phyloP scores from a whole-genome alignment of 1,140 invertebrate genomes.

The Pachyrhynchus sulphureomaculatus region DNA sequence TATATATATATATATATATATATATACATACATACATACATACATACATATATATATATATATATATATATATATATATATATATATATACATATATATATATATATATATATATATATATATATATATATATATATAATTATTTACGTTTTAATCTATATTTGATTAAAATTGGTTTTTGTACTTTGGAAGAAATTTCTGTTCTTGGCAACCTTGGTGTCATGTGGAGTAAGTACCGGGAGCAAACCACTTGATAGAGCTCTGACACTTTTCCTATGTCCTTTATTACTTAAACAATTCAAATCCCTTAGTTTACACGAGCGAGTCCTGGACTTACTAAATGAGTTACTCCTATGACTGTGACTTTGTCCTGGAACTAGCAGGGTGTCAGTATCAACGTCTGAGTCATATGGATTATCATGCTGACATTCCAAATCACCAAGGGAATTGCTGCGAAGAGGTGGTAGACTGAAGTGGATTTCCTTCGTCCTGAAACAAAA shows the following conservation, averaged over 20 bases:
- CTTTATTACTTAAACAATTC: no score
- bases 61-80: no score
- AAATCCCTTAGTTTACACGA: no score
- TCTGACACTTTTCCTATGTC: no score
- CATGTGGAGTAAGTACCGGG: no score
- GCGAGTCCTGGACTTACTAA: slow-evolving; percentile 56
- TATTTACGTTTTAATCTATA: slow-evolving; percentile 1
- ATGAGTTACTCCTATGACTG: slow-evolving; percentile 62
- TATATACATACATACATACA: no score
- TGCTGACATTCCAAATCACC: slow-evolving; percentile 55
- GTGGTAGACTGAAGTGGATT: slow-evolving; percentile 65
- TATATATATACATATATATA: no score
- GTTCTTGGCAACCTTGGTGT: no score
- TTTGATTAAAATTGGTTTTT: background rate
- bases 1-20: no score
- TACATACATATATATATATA: no score
- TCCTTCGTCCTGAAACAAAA: slow-evolving; percentile 59
- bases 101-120: slow-evolving; percentile 1
- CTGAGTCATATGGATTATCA: slow-evolving; percentile 53
- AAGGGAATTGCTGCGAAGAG: slow-evolving; percentile 62
- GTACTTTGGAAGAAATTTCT: background rate
- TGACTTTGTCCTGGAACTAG: slow-evolving; percentile 55
- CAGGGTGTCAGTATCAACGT: slow-evolving; percentile 56
- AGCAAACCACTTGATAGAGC: no score
- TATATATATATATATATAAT: slow-evolving; percentile 12